Evolutionary conservation across 2,888 invertebrate species (phyloP).

Genomic region (Acleris cristana): DNA sequence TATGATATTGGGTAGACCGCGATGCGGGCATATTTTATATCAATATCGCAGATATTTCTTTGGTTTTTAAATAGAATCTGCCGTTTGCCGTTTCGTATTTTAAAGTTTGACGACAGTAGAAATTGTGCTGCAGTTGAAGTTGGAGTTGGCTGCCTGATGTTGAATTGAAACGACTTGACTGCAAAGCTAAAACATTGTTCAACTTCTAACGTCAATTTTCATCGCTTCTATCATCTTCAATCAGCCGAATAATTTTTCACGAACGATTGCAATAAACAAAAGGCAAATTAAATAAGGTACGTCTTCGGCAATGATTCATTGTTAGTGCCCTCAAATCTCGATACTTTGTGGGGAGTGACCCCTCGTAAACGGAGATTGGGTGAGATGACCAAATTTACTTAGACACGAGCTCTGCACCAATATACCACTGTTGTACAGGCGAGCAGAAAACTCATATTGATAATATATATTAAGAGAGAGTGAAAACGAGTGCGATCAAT

Average conservation of each 20-base stretch:
- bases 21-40: constrained; percentile 22
- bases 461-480: background rate
- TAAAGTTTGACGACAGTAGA: no score
- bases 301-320: constrained; percentile 70
- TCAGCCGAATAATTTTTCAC: constrained; percentile 26
- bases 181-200: background rate
- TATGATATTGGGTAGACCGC: constrained; percentile 5
- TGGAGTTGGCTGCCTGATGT: no score
- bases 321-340: constrained; percentile 76
- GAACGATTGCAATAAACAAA: constrained; percentile 51
- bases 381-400: constrained; percentile 83
- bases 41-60: constrained; percentile 20
- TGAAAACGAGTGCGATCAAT: background rate
- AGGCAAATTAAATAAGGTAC: constrained; percentile 72
- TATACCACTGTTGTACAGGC: constrained; percentile 60
- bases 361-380: constrained; percentile 78
- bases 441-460: background rate
- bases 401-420: constrained; percentile 71
- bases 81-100: background rate
- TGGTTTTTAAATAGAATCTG: background rate
- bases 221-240: background rate
- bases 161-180: no score
- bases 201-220: background rate
- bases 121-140: no score
- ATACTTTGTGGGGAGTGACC: constrained; percentile 63